Base-by-base conservation (phyloP, 30 jellyfish, hydroid and myxozoan species). In the Chironex yamaguchii region DNA sequence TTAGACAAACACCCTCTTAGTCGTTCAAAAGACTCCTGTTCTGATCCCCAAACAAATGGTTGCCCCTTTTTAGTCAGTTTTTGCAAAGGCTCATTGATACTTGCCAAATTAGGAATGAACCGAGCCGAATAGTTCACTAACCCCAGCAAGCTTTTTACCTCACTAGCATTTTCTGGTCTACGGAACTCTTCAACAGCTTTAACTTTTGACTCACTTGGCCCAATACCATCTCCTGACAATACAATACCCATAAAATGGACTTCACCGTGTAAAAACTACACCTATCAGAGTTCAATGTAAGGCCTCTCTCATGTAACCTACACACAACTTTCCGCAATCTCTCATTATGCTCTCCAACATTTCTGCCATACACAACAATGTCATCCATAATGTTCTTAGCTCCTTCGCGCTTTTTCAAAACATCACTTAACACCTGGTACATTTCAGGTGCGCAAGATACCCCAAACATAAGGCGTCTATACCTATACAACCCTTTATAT, bases 171-270 rank as follows among this genome's bases (percentile, higher is more conserved):
- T 58, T 50, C 28, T 34, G 85, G 91, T 35, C 28, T 49, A 4
- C 92, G 65, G 65, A 81, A 80, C 48, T 81, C 48, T 31, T 36
- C 67, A 81, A 81, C 92, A 36, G 92, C 85, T 65, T 81, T 74
- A 81, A 64, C 91, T 36, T 81, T 81, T 12, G 24, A 65, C 85
- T 81, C 52, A 11, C 62, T 13, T 66, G 58, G 62, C 25, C 79
- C 79, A 13, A 66, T 66, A 14, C 84, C 90, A 34, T 79, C 21
- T 11, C 62, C 25, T 29, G 90, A 54, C 13, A 79, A 31, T 0
- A 33, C 53, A 1, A 53, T 12, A 24, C 90, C 90, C 22, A 54
- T 0, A 58, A 79, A 79, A 17, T 21, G 24, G 12, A 79, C 30
- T 12, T 0, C 20, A 30, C 14, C 27, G 6, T 14, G 29, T 6